Evolutionary conservation across 2,797 vertebrate species (phyloP).

Genomic region (Ctenopoma kingsleyae): DNA sequence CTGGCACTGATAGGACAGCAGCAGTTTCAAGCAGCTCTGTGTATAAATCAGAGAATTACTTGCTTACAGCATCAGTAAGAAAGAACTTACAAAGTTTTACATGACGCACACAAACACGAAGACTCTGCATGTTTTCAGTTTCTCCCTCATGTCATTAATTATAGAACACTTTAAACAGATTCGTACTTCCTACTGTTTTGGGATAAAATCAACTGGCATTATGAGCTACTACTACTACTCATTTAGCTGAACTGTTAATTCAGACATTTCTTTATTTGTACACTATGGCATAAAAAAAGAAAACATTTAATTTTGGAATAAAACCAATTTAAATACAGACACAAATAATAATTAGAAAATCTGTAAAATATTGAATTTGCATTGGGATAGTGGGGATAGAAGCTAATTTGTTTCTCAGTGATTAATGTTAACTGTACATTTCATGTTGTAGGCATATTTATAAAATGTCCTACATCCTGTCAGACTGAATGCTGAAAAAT

Average conservation of each 20-base stretch:
- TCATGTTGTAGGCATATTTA: background rate
- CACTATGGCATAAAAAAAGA: background rate
- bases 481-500: too few species aligned
- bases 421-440: background rate
- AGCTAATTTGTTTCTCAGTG: background rate
- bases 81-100: slow-evolving; percentile 30
- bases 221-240: background rate
- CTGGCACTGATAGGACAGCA: slow-evolving; percentile 9
- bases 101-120: slow-evolving; percentile 12
- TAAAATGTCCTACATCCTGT: background rate
- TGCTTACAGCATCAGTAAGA: slow-evolving; percentile 28
- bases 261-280: background rate
- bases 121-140: background rate
- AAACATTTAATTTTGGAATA: too few species aligned
- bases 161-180: slow-evolving; percentile 2
- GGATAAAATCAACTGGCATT: background rate
- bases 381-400: background rate
- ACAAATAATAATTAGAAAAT: too few species aligned
- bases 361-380: too few species aligned
- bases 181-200: background rate
- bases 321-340: too few species aligned
- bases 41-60: slow-evolving; percentile 23
- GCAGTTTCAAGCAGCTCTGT: slow-evolving; percentile 9
- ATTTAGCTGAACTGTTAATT: background rate
- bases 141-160: background rate